Percentiles rank a stretch among this genome's conserved stretches.
Evolutionary conservation across 2,888 invertebrate genomes (phyloP).

Genomic region (Drosophila infuscata): DNA sequence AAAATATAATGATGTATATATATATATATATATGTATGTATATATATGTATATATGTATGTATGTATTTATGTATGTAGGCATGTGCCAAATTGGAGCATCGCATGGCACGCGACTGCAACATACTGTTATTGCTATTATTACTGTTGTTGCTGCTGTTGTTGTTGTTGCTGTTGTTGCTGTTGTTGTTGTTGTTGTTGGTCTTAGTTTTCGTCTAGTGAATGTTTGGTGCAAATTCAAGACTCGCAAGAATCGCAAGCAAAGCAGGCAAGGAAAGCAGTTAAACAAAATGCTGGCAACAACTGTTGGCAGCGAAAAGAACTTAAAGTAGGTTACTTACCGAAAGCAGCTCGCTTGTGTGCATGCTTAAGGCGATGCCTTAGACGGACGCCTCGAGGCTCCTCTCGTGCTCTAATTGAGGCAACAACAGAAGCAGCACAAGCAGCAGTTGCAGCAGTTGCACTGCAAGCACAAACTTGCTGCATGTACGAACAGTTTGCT

Average conservation of each 20-base stretch:
- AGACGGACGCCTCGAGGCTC: constrained; percentile 36
- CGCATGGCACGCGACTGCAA: constrained; percentile 59
- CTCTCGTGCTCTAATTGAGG: constrained; percentile 65
- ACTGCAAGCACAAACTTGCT: constrained; percentile 57
- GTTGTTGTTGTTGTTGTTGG: constrained; percentile 35
- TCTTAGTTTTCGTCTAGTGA: constrained; percentile 38
- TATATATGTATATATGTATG: background rate
- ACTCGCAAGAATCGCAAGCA: constrained; percentile 1
- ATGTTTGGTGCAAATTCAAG: constrained; percentile 28
- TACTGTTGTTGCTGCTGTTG: background rate
- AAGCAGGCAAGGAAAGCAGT: constrained; percentile 21
- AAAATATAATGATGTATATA: constrained; percentile 1
- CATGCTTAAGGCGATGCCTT: constrained; percentile 59
- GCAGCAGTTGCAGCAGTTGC: background rate
- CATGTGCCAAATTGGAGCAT: constrained; percentile 55
- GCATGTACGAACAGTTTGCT: constrained; percentile 78
- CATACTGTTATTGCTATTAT: constrained; percentile 28
- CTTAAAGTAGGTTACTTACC: constrained; percentile 73
- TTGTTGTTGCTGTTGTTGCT: constrained; percentile 23
- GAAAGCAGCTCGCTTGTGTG: constrained; percentile 48
- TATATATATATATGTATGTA: background rate
- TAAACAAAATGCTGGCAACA: constrained; percentile 58
- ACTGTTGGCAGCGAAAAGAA: constrained; percentile 60
- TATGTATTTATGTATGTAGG: background rate
- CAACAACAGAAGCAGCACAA: background rate